phyloP scores from a whole-genome alignment of 2,888 invertebrate species.

The Operophtera brumata region DNA sequence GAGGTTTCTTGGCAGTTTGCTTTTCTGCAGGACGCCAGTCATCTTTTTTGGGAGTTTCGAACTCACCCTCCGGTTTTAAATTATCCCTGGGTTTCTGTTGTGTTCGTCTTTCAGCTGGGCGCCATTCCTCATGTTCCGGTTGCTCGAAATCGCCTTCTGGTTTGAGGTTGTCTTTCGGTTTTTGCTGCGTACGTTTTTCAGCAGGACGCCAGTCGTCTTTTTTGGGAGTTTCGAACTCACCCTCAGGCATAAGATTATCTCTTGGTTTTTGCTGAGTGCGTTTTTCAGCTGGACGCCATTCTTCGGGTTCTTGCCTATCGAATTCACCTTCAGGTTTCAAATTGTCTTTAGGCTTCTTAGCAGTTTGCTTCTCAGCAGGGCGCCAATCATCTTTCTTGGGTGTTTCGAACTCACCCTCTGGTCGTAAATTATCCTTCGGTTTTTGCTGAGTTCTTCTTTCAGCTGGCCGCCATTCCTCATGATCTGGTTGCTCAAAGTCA shows the following conservation, averaged over 20 bases:
- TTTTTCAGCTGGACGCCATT: slow-evolving; percentile 66
- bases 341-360: slow-evolving; percentile 81
- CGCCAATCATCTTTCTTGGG: slow-evolving; percentile 49
- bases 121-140: slow-evolving; percentile 49
- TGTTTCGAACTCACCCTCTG: slow-evolving; percentile 65
- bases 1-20: slow-evolving; percentile 44
- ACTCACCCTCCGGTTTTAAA: slow-evolving; percentile 66
- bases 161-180: slow-evolving; percentile 68
- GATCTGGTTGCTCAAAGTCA: slow-evolving; percentile 65
- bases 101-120: slow-evolving; percentile 60
- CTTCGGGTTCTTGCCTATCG: slow-evolving; percentile 62
- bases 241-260: slow-evolving; percentile 63
- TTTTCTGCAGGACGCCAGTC: slow-evolving; percentile 51
- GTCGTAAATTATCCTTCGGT: slow-evolving; percentile 64
- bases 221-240: slow-evolving; percentile 43
- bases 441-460: slow-evolving; percentile 58
- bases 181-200: slow-evolving; percentile 48
- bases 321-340: slow-evolving; percentile 81
- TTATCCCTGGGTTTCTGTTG: slow-evolving; percentile 62
- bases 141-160: slow-evolving; percentile 80
- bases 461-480: slow-evolving; percentile 63
- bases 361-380: slow-evolving; percentile 76
- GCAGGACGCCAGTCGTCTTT: slow-evolving; percentile 62
- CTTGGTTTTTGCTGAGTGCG: slow-evolving; percentile 57
- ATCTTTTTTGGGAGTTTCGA: slow-evolving; percentile 56